Evolutionary conservation across 1,140 invertebrate species (phyloP).

Genomic region (Cheumatopsyche charites): DNA sequence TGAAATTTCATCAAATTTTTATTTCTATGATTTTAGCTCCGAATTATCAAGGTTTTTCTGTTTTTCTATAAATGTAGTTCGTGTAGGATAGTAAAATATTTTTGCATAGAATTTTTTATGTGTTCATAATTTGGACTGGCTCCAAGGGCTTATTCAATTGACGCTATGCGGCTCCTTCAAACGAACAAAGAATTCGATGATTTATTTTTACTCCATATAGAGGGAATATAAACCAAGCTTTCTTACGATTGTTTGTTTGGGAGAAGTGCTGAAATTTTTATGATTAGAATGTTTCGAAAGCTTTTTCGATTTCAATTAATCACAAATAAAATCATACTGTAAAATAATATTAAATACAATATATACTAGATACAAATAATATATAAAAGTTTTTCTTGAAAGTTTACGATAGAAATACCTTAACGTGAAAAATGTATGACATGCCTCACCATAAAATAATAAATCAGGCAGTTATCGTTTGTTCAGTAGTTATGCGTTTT

Average conservation of each 20-base stretch:
- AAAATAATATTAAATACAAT: neutral
- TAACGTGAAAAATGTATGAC: constrained; percentile 13
- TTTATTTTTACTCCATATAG: constrained; percentile 1
- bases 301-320: no score
- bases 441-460: constrained; percentile 24
- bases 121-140: neutral
- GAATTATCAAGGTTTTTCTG: no score
- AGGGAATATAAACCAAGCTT: neutral
- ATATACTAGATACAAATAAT: neutral
- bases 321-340: neutral
- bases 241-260: no score
- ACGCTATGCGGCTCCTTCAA: neutral
- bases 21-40: no score
- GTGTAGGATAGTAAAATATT: no score
- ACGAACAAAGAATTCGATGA: constrained; percentile 5
- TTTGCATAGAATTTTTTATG: constrained; percentile 18
- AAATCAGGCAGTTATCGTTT: constrained; percentile 27
- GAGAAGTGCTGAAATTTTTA: neutral
- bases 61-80: no score
- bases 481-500: neutral
- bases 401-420: constrained; percentile 8
- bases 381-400: neutral
- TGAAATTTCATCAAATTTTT: no score
- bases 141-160: constrained; percentile 14
- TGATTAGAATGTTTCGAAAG: no score